A percentile compares a stretch with the other conserved stretches of the same genome.
Evolutionary conservation across 2,888 invertebrate genomes (phyloP).

Genomic region (Aphrophora alni): DNA sequence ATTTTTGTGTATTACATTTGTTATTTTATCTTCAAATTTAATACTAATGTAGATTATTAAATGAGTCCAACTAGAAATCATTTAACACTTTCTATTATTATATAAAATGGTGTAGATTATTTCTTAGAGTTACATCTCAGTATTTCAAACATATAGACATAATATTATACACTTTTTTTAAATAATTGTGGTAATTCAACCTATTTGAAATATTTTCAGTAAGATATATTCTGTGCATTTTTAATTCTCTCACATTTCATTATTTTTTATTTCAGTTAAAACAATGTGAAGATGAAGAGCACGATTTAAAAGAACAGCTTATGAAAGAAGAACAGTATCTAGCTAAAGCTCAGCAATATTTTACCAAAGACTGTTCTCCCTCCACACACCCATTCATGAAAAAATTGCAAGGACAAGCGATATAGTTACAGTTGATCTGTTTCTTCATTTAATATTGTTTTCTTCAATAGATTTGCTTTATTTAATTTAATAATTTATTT

Average conservation of each 20-base stretch:
- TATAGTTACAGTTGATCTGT: neutral
- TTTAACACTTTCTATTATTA: too few relatives aligned
- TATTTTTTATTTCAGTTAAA: slow-evolving; percentile 24
- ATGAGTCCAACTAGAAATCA: too few relatives aligned
- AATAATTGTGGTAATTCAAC: neutral
- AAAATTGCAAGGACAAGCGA: slow-evolving; percentile 18
- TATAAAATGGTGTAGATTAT: too few relatives aligned
- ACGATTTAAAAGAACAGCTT: slow-evolving; percentile 19
- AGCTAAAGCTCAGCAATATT: slow-evolving; percentile 24
- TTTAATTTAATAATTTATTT: too few relatives aligned
- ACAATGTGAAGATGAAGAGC: slow-evolving; percentile 33
- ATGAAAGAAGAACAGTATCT: slow-evolving; percentile 28
- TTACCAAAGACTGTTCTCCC: slow-evolving; percentile 23
- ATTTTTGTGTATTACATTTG: too few relatives aligned
- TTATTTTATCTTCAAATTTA: too few relatives aligned
- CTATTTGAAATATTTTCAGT: neutral
- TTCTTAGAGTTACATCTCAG: too few relatives aligned
- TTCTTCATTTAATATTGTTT: too few relatives aligned
- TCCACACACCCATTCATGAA: slow-evolving; percentile 29
- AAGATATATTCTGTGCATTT: neutral
- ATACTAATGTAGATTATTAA: too few relatives aligned
- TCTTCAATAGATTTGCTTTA: too few relatives aligned
- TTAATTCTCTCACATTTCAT: neutral
- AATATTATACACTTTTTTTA: too few relatives aligned
- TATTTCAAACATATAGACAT: too few relatives aligned